Base-by-base conservation (phyloP, 1,140 invertebrate species). In the Formica exsecta region DNA sequence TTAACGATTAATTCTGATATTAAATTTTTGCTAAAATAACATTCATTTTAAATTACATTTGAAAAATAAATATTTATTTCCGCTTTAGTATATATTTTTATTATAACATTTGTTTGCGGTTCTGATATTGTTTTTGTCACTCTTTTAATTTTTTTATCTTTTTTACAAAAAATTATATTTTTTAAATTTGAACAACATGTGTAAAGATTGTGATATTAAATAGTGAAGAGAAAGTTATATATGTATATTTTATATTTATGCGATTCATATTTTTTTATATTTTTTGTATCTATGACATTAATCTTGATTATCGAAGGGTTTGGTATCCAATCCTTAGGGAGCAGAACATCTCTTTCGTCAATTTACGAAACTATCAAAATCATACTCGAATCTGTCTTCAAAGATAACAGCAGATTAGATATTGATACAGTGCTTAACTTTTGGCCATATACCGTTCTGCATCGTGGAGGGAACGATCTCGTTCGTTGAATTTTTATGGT, bases 401-500 rank as follows among this genome's bases (percentile, higher is more conserved):
- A 77, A 84, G 85, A 86, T 89, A 89, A 84, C 87, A 66, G 71
- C 68, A 77, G 88, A 89, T 89, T 84, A 89, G 65, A 65, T 88
- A 70, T 88, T 86, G 87, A 59, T 84, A 62, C 41, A 66, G 64
- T 48, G 66, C 59, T 89, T 86, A 86, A 91, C 89, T 88, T 88
- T 66, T 71, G 77, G 25, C 54, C 80, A 32, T 88, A 59, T 80
- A 84, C 86, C 77, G 86, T 73, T 88, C 73, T 68, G 73, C 75
- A 76, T 54, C 83, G 61, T 22, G 41, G 44, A 13, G 65, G 44
- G 80, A 91, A 85, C 85, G 85, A 59, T 79, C 85, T 76, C 87
- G 90, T 91, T 91, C 80, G 85, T 89, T 89, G 90, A 89, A 90
- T 89, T 91, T 91, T 91, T 91, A 91, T 91, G 85, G 87, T 91